Base-by-base conservation (phyloP, 2,113 vertebrate genomes). In the Cricetomys ansorgei region DNA sequence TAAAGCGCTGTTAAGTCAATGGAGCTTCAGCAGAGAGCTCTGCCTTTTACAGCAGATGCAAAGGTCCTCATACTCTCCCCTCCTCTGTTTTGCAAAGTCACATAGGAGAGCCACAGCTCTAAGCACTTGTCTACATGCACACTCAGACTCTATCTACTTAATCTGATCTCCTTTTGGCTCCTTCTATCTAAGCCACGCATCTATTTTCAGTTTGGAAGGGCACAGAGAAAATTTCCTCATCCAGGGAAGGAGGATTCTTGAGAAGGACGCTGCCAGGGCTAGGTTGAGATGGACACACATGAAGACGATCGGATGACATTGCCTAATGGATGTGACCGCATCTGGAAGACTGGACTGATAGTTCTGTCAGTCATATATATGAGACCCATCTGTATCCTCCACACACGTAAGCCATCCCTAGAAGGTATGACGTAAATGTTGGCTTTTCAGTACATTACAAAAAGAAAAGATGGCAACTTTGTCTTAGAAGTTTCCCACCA, bases 381-480 rank as follows among this genome's bases (percentile, higher is more conserved):
- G 53, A 90, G 7, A 94, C 11, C 3, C 10, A 59, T 77, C 65
- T 29, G 62, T 25, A 77, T 85, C 15, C 16, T 89, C 17, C 70
- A 65, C 6, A 89, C 25, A 75, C 53, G 87, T 62, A 83, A 94
- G 43, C 5, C 69, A 43, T 25, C 43, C 12, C n/a, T 55, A 81
- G 48, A 83, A 87, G 45, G 5, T 29, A 45, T 31, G 29, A 88
- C 53, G 50, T 65, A 69, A 69, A 80, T 45, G 27, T n/a, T 76
- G 40, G 40, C 4, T 75, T 43, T 73, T 5, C 84, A n/a, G 29
- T 29, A 40, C 3, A 17, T 69, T 88, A 64, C 70, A 27, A 88
- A 96, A 93, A 88, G 9, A 93, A 11, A 88, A 67, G 10, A 87
- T 62, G n/a, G 53, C 45, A 31, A 12, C 85, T 88, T 70, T 50